Evolutionary conservation across 1,140 invertebrate genomes (phyloP), one percentile per base, ranked within the genome.

Genomic region (Drosophila ficusphila): DNA sequence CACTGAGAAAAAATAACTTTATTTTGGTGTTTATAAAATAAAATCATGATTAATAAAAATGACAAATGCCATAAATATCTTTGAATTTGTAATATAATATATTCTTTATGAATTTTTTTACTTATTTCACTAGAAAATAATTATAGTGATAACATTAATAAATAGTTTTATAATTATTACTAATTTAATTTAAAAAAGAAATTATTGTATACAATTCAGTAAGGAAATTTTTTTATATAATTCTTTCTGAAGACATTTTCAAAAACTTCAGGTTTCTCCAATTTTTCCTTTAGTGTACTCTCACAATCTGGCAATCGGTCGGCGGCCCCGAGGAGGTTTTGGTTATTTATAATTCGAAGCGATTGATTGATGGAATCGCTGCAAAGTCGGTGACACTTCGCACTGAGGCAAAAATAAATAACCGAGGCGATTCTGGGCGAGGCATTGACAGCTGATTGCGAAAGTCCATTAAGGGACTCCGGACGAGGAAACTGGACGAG

Each of bases 341-440:
- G 81, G 81, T 86, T 86, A 86, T 86, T 86, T 86, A 86, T 86
- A 86, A 86, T 86, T 86, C 73, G 81, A 62, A 38, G 65, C 76
- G 73, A 81, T 86, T 86, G 81, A 86, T 86, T 86, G 81, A 86
- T 86, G 82, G 81, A 86, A 86, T 74, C 81, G 62, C 68, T 85
- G 81, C 77, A 76, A 82, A 86, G 81, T 86, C 81, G 81, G 82
- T 88, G 81, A 86, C 81, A 86, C 77, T 86, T 86, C 82, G 81
- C 76, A 88, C 68, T 74, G 82, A 58, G 76, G 81, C 81, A 86
- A 86, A 86, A 88, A 86, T 86, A 86, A 86, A 86, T 86, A 88
- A 85, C 77, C 64, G 64, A 33, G 33, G 36, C 62, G 64, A 68
- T 42, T 44, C 82, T 67, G 76, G 69, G 67, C 72, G 60, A 86